Evolutionary conservation across 2,888 invertebrate species (phyloP).

Genomic region (Orchestes rusci): DNA sequence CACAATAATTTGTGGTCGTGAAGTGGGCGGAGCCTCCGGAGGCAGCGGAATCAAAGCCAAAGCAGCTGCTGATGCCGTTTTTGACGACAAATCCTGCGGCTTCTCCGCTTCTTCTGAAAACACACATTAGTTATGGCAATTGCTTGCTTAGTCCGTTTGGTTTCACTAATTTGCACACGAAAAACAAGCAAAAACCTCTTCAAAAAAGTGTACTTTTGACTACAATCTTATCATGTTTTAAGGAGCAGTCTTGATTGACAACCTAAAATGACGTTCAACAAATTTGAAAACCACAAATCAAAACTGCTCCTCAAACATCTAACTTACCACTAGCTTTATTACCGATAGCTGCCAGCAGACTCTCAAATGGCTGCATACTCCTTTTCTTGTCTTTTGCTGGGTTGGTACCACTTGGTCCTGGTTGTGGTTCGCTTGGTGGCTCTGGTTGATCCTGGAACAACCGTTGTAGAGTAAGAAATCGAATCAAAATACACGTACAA

Average conservation of each 20-base stretch:
- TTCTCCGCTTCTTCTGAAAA: constrained; percentile 29
- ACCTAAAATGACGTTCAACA: no score
- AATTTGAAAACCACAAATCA: no score
- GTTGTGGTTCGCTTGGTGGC: constrained; percentile 16
- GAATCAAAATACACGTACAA: no score
- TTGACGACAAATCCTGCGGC: constrained; percentile 33
- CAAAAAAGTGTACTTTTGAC: no score
- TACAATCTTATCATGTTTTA: no score
- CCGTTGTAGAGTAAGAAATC: not conserved
- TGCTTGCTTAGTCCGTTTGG: no score
- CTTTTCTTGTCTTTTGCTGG: constrained; percentile 25
- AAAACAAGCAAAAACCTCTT: not conserved
- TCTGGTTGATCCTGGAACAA: constrained; percentile 26
- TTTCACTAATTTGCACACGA: no score
- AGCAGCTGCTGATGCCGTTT: constrained; percentile 21
- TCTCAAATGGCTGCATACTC: constrained; percentile 35
- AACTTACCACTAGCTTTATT: constrained; percentile 32
- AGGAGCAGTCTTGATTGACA: no score
- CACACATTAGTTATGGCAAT: no score
- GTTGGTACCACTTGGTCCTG: constrained; percentile 13
- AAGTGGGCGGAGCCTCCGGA: constrained; percentile 33
- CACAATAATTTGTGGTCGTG: constrained; percentile 68
- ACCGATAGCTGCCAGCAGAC: constrained; percentile 37
- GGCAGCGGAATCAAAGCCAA: constrained; percentile 28
- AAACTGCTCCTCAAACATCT: constrained; percentile 24